Evolutionary conservation across 2,113 vertebrate genomes (phyloP).

Genomic region (Variabilichromis moorii): DNA sequence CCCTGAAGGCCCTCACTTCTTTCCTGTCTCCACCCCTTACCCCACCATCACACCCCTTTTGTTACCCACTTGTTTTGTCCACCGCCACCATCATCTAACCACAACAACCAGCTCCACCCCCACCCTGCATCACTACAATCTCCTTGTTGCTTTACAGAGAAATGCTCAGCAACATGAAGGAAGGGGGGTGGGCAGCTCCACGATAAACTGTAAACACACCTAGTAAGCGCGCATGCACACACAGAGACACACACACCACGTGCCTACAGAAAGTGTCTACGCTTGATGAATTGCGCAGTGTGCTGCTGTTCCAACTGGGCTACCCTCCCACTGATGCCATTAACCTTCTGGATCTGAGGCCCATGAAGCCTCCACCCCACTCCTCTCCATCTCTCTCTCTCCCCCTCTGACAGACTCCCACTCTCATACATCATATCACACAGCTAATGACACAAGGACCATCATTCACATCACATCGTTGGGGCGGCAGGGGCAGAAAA

Average conservation of each 20-base stretch:
- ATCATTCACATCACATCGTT: constrained; percentile 28
- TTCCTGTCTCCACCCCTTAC: background rate
- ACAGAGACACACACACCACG: background rate
- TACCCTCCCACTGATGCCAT: constrained; percentile 60
- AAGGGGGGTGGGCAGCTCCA: background rate
- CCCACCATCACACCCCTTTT: background rate
- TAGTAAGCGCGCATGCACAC: background rate
- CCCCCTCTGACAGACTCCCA: constrained; percentile 20
- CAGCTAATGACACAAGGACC: constrained; percentile 51
- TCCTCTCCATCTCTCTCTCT: background rate
- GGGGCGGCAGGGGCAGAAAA: background rate
- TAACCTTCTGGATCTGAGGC: constrained; percentile 63
- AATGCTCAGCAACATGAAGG: background rate
- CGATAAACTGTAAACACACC: constrained; percentile 44
- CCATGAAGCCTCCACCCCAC: constrained; percentile 38
- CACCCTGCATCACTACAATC: background rate
- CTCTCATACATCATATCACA: constrained; percentile 61
- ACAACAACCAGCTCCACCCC: background rate
- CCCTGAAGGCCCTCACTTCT: constrained; percentile 59
- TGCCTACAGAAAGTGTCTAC: background rate
- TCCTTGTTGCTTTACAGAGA: constrained; percentile 36
- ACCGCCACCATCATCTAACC: constrained; percentile 6
- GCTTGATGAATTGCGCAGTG: constrained; percentile 46
- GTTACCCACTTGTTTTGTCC: constrained; percentile 7
- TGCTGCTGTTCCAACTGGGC: constrained; percentile 39